Evolutionary conservation across 1,140 invertebrate species (phyloP).

Genomic region (Drosophila jambulina): DNA sequence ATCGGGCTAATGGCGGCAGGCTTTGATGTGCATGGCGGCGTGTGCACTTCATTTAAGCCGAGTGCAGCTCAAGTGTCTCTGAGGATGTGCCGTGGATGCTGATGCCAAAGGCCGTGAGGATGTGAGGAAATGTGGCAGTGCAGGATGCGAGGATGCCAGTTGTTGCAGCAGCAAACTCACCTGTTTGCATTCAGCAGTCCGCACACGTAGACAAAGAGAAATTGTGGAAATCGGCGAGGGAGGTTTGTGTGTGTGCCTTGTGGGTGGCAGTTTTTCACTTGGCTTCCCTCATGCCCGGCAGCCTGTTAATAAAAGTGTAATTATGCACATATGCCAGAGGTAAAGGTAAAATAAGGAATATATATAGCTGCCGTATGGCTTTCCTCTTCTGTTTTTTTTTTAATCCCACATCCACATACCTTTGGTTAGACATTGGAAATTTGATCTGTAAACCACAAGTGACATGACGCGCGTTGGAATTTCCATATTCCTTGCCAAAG

Average conservation of each 20-base stretch:
- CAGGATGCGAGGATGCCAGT: constrained; percentile 24
- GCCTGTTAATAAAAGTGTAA: constrained; percentile 79
- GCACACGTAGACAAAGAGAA: constrained; percentile 56
- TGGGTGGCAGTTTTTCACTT: constrained; percentile 59
- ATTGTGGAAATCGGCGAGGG: constrained; percentile 3
- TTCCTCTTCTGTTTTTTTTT: constrained; percentile 5
- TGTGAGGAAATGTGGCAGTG: neutral
- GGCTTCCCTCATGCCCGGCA: constrained; percentile 44
- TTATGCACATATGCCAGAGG: constrained; percentile 65
- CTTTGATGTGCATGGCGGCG: constrained; percentile 79
- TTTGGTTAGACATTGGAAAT: constrained; percentile 68
- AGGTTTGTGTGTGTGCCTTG: constrained; percentile 2
- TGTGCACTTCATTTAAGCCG: constrained; percentile 82
- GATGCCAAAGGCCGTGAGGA: constrained; percentile 23
- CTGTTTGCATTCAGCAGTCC: constrained; percentile 78
- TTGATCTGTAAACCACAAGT: constrained; percentile 67
- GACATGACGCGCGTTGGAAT: constrained; percentile 37
- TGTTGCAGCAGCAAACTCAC: constrained; percentile 44
- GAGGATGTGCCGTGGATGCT: constrained; percentile 61
- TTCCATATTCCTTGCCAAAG: constrained; percentile 1
- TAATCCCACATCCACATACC: constrained; percentile 65
- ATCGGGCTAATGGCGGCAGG: constrained; percentile 52
- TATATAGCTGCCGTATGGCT: neutral
- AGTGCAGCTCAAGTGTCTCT: constrained; percentile 79
- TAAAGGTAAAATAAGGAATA: constrained; percentile 11